Conservation (phyloP, 2,113 vertebrate species). For the Hippocampus mohnikei region DNA sequence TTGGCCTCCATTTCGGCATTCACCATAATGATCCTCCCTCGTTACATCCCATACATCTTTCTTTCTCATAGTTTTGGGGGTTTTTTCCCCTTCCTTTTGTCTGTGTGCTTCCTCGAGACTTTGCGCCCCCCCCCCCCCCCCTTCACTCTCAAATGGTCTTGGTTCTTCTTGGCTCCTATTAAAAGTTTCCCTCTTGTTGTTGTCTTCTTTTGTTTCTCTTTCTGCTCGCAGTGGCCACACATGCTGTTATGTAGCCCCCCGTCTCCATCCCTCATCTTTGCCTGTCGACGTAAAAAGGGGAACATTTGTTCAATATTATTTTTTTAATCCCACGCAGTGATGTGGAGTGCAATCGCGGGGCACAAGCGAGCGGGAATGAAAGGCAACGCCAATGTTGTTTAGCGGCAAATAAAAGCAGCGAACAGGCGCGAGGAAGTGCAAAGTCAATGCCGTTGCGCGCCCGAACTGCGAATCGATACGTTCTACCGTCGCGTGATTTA, state of each 20-base stretch:
- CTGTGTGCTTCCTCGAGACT: not conserved
- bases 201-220: not conserved
- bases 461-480: not conserved
- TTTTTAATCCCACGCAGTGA: slow-evolving; percentile 22
- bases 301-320: too few relatives aligned
- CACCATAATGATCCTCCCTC: slow-evolving; percentile 23
- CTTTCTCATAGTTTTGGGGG: not conserved
- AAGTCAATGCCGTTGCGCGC: not conserved
- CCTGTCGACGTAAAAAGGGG: slow-evolving; percentile 10
- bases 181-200: slow-evolving; percentile 14
- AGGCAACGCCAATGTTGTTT: slow-evolving; percentile 33
- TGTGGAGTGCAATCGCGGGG: not conserved
- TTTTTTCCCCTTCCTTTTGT: not conserved
- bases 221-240: not conserved
- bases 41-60: not conserved
- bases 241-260: slow-evolving; percentile 5
- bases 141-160: not conserved
- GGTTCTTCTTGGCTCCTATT: slow-evolving; percentile 18
- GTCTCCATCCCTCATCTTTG: slow-evolving; percentile 27
- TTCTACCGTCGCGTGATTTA: not conserved
- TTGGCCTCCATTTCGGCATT: not conserved
- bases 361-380: slow-evolving; percentile 12
- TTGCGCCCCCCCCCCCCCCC: not conserved
- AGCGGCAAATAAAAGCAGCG: not conserved
- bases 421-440: not conserved